These are phyloP conservation scores for Alfaro cultratus DNA, from an alignment of 2,797 vertebrate species.

Conservation along the genomic window DNA sequence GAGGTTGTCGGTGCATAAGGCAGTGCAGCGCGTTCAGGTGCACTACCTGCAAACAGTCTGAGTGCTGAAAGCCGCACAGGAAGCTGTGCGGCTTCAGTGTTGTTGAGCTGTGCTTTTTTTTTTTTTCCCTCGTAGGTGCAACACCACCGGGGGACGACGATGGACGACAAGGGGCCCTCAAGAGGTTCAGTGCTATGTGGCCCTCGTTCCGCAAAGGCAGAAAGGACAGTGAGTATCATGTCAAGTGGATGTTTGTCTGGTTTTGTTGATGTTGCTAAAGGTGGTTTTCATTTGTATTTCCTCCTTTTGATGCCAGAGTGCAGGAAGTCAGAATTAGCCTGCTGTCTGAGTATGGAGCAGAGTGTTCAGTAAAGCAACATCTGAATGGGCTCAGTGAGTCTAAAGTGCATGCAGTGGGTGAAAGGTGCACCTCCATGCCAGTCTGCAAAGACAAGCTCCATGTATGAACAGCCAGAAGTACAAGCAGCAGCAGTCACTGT, in stretches of 20 bases:
- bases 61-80: background rate
- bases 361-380: background rate
- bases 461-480: background rate
- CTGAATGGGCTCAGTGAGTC: background rate
- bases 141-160: slow-evolving; percentile 59
- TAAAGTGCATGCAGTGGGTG: slow-evolving; percentile 2
- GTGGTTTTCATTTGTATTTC: background rate
- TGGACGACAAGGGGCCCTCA: slow-evolving; percentile 63
- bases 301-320: background rate
- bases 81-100: background rate
- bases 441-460: background rate
- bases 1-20: background rate
- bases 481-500: background rate
- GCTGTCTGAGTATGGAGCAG: background rate
- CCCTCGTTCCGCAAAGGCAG: slow-evolving; percentile 71
- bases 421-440: background rate
- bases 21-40: background rate
- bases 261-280: background rate
- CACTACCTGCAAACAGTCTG: background rate
- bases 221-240: slow-evolving; percentile 69
- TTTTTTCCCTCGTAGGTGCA: slow-evolving; percentile 42
- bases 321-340: background rate
- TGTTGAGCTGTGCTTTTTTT: slow-evolving; percentile 12
- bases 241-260: background rate
- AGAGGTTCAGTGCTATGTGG: slow-evolving; percentile 78